Percentiles rank a stretch among this genome's conserved stretches.
These are phyloP conservation scores for Paradoxurus hermaphroditus DNA, from an alignment of 2,113 vertebrate species.

Conservation along the genomic window DNA sequence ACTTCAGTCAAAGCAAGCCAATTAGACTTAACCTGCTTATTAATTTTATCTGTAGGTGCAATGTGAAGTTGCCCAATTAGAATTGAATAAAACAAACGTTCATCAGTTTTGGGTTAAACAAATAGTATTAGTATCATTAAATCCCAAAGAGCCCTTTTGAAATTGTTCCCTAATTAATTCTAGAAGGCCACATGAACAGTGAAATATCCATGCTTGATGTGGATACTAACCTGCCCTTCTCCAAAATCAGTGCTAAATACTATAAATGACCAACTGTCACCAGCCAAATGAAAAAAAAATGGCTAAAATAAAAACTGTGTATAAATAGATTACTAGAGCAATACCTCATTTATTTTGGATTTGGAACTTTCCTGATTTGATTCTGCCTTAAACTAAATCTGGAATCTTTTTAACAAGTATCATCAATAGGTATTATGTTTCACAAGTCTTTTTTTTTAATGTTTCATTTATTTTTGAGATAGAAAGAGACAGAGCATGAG, in stretches of 20 bases:
- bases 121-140: conserved; percentile 80
- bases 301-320: not conserved
- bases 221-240: not conserved
- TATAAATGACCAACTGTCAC: not conserved
- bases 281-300: not conserved
- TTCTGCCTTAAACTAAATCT: not conserved
- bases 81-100: conserved; percentile 82
- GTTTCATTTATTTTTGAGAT: too few species aligned
- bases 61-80: conserved; percentile 80
- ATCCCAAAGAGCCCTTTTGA: conserved; percentile 77
- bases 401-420: not conserved
- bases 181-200: not conserved
- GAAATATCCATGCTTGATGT: conserved; percentile 4
- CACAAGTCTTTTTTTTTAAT: not conserved
- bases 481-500: too few species aligned
- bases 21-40: conserved; percentile 81
- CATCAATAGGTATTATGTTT: not conserved
- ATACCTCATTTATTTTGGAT: not conserved
- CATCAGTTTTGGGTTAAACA: conserved; percentile 79
- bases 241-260: not conserved
- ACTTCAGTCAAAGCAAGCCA: conserved; percentile 64
- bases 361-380: not conserved
- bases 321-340: not conserved
- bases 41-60: conserved; percentile 78
- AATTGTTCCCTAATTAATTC: conserved; percentile 55